phyloP scores from a whole-genome alignment of 2,113 vertebrate species.

The Antechinus stuartii region DNA sequence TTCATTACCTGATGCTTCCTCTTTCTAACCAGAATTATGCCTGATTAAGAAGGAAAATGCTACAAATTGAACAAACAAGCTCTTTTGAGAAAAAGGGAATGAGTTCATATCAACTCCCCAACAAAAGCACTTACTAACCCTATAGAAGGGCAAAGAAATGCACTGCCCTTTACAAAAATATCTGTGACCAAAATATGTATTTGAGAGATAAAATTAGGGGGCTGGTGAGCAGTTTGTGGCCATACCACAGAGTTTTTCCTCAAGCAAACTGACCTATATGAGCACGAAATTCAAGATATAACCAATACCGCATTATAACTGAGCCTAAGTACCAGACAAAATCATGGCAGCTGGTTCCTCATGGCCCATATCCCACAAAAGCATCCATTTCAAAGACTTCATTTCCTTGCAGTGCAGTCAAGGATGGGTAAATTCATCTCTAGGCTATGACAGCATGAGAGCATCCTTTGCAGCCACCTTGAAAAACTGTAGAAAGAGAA shows the following conservation, averaged over 20 bases:
- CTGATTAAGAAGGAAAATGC: not conserved
- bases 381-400: not conserved
- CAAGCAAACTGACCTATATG: not conserved
- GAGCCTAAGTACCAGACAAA: not conserved
- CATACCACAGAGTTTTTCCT: not conserved
- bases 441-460: too few species aligned
- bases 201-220: not conserved
- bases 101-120: not conserved
- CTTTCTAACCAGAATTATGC: not conserved
- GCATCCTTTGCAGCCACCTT: too few species aligned
- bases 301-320: not conserved
- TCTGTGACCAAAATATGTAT: not conserved
- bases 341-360: not conserved
- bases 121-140: not conserved
- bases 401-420: too few species aligned
- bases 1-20: not conserved
- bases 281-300: not conserved
- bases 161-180: not conserved
- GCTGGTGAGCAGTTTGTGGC: not conserved
- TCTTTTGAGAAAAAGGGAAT: constrained; percentile 1
- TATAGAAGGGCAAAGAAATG: not conserved
- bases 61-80: not conserved
- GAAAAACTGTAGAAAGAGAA: too few species aligned
- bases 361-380: not conserved
- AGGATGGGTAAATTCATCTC: too few species aligned